Evolutionary conservation across 2,888 invertebrate genomes (phyloP), one percentile per base, ranked within the genome.

Genomic region (Drosophila basisetae): DNA sequence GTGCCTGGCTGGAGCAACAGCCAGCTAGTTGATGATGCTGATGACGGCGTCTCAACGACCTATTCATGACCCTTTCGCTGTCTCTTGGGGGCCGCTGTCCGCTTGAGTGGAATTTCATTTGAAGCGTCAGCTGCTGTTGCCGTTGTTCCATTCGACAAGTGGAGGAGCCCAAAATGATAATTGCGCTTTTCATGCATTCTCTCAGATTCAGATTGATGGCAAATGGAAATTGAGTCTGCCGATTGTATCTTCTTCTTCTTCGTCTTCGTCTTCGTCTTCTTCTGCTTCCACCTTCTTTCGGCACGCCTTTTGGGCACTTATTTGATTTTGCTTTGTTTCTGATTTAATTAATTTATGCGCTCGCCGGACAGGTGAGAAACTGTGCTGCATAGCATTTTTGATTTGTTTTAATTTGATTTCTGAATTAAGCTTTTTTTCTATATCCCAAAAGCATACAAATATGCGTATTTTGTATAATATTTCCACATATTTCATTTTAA

Each of bases 41-140:
- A 77, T 82, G 87, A 77, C 82, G 74, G 71, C 83, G 86, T 84
- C 83, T 84, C 83, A 84, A 84, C 88, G 83, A 84, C 85, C 84
- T 84, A 82, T 83, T 88, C 85, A 85, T 85, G 88, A 84, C 88
- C 84, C 83, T 80, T 82, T 88, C 88, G 78, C 74, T 77, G 82
- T 68, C 85, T 70, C 83, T 69, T 72, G 78, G 70, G 68, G 69
- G 68, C 76, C 72, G 53, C 52, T 68, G 74, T 37, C 72, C 81
- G 69, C 73, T 78, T 76, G 73, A 70, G 80, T 81, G 76, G 82
- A 73, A 82, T 76, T 79, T 82, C 74, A 81, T 81, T 79, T 82
- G 82, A 66, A 64, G 73, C 76, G 54, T 72, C 80, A 80, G 68
- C 83, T 82, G 78, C 22, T 66, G 41, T 41, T 82, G 76, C 73